phyloP scores from a whole-genome alignment of 2,113 vertebrate genomes.

The Regulus satrapa region DNA sequence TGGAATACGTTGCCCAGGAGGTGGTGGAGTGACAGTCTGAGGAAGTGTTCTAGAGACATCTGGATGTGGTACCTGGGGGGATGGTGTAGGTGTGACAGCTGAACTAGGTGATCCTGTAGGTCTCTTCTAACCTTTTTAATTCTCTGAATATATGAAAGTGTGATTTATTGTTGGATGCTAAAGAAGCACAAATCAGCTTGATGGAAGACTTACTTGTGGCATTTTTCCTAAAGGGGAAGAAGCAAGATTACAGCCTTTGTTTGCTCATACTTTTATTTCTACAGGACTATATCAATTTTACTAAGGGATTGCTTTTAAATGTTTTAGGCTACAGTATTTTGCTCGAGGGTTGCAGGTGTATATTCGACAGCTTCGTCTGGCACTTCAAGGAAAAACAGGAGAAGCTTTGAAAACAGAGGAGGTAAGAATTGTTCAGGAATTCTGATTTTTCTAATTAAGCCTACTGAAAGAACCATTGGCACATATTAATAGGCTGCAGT shows the following conservation, averaged over 20 bases:
- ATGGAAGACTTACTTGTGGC: not conserved
- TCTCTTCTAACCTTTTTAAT: not conserved
- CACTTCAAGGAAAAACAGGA: constrained; percentile 95
- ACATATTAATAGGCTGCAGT: not conserved
- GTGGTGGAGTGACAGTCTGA: not conserved
- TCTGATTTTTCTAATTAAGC: not conserved
- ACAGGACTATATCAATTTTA: not conserved
- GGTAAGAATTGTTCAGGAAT: constrained; percentile 63
- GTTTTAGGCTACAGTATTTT: constrained; percentile 92
- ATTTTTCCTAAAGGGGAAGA: not conserved
- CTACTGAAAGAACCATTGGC: not conserved
- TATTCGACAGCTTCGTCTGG: constrained; percentile 92
- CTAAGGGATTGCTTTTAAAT: not conserved
- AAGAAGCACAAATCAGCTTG: not conserved
- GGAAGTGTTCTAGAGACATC: not conserved
- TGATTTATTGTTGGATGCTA: not conserved
- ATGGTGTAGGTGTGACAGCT: not conserved
- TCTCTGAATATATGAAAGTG: not conserved
- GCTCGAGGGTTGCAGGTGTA: constrained; percentile 96
- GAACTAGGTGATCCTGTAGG: not conserved
- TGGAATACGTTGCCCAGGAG: not conserved
- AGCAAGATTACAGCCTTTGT: not conserved
- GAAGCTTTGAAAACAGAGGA: constrained; percentile 98
- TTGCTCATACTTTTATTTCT: not conserved
- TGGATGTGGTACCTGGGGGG: not conserved